Base-by-base conservation (phyloP, 2,797 vertebrate species). In the Pseudochromis fuscus region DNA sequence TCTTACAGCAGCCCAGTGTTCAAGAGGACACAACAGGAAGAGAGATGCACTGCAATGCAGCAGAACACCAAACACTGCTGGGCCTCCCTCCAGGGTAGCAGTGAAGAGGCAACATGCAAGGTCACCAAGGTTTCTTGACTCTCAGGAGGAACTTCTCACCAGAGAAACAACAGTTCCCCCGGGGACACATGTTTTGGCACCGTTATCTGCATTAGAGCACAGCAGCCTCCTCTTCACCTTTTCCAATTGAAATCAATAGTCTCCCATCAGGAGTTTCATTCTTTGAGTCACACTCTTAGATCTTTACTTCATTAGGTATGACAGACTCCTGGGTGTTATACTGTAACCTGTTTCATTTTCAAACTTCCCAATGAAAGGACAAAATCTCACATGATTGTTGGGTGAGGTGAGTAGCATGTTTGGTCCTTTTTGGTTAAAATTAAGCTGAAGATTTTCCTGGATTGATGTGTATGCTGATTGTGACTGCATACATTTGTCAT, bases 41-140 rank as follows among this genome's bases (percentile, higher is more conserved):
- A 76, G 38, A 77, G 67, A 64, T 72, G 51, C 74, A 81, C 82
- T 87, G 88, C 88, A 91, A 75, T 86, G 81, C 88, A 84, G 86
- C 80, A 86, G 0, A 67, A 65, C 55, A 67, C 33, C 28, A 42
- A 65, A 66, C 64, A 31, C 50, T 61, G 56, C 65, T 13, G 35
- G 53, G 70, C 37, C 60, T 79, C 65, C 83, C 81, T 62, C 55
- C 61, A 73, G 78, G 52, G 53, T 27, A 61, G 59, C 45, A 52
- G 78, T 15, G 49, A 77, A 80, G 66, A 84, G 64, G 53, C 63
- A 68, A 59, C 76, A 70, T 19, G 40, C 49, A 69, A 84, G 84
- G 81, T 79, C 75, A 67, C 59, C 4, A 1, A 75, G 72, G 79
- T 77, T 65, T 78, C 72, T 23, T 49, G 40, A 83, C 60, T 38